Conservation (phyloP, 1,140 invertebrate species). For the Pygmarrhopalites habei region DNA sequence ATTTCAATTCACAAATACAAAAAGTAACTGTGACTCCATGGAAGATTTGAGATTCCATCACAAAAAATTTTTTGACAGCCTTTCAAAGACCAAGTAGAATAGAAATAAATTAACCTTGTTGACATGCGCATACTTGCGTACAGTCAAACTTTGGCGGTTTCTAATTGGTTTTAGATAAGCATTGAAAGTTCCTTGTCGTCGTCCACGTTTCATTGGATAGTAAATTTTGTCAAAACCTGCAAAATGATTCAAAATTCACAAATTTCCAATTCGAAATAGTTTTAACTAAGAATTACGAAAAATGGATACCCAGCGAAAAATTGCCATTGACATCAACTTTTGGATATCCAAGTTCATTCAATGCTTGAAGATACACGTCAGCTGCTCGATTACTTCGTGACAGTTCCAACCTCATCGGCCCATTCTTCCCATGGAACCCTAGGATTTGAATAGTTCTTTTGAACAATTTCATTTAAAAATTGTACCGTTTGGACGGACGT, state of each 20-base stretch:
- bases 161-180: slow-evolving; percentile 14
- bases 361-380: slow-evolving; percentile 20
- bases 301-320: slow-evolving; percentile 18
- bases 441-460: no score
- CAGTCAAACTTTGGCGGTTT: slow-evolving; percentile 15
- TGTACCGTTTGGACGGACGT: no score
- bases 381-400: slow-evolving; percentile 13
- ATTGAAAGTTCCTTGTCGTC: slow-evolving; percentile 6
- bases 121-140: slow-evolving; percentile 28
- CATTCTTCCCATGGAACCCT: slow-evolving; percentile 26
- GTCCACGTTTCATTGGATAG: slow-evolving; percentile 17
- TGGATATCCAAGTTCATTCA: slow-evolving; percentile 26
- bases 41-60: neutral
- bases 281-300: neutral
- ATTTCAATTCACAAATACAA: neutral
- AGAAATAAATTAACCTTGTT: no score
- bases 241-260: neutral
- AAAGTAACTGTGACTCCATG: neutral
- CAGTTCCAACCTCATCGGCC: slow-evolving; percentile 22
- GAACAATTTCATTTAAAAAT: no score
- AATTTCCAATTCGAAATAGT: no score
- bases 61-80: neutral
- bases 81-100: no score
- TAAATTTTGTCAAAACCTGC: slow-evolving; percentile 29
- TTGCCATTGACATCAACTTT: slow-evolving; percentile 27